These are phyloP conservation scores for Lophura nycthemera DNA, from an alignment of 2,113 vertebrate species.

Conservation along the genomic window DNA sequence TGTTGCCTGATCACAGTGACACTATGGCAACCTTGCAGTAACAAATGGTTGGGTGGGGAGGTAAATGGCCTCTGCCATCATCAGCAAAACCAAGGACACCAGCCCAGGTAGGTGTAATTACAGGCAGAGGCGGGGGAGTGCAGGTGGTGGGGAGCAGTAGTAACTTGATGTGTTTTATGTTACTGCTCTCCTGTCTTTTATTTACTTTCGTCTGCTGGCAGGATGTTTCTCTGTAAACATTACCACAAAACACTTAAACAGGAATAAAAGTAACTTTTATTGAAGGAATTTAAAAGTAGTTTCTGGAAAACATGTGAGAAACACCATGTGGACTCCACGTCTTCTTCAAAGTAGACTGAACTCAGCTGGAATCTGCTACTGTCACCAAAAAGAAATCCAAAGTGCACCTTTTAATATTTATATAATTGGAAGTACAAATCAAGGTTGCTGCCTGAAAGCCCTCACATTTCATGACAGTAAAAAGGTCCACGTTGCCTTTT, in stretches of 20 bases:
- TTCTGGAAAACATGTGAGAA: slow-evolving; percentile 64
- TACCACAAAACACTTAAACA: slow-evolving; percentile 56
- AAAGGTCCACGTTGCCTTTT: slow-evolving; percentile 29
- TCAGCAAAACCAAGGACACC: neutral
- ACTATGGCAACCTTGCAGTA: neutral
- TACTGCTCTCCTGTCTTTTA: slow-evolving; percentile 41
- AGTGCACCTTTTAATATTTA: slow-evolving; percentile 63
- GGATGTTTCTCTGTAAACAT: slow-evolving; percentile 72
- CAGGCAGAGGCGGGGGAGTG: neutral
- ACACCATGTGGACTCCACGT: slow-evolving; percentile 61
- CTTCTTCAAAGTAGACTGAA: slow-evolving; percentile 60
- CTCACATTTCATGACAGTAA: slow-evolving; percentile 42
- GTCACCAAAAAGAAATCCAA: slow-evolving; percentile 66
- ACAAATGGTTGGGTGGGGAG: neutral
- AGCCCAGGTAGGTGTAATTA: neutral
- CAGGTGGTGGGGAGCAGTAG: slow-evolving; percentile 23
- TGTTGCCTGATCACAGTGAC: neutral
- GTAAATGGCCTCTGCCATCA: neutral
- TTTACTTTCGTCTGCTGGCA: slow-evolving; percentile 50
- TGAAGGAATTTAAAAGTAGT: slow-evolving; percentile 68
- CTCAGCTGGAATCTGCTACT: slow-evolving; percentile 55
- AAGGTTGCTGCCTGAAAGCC: slow-evolving; percentile 47
- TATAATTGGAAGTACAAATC: slow-evolving; percentile 66
- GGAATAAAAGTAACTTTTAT: slow-evolving; percentile 70
- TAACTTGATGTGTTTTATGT: slow-evolving; percentile 44